phyloP scores from a whole-genome alignment of 2,113 vertebrate genomes.

The Serilophus lunatus region DNA sequence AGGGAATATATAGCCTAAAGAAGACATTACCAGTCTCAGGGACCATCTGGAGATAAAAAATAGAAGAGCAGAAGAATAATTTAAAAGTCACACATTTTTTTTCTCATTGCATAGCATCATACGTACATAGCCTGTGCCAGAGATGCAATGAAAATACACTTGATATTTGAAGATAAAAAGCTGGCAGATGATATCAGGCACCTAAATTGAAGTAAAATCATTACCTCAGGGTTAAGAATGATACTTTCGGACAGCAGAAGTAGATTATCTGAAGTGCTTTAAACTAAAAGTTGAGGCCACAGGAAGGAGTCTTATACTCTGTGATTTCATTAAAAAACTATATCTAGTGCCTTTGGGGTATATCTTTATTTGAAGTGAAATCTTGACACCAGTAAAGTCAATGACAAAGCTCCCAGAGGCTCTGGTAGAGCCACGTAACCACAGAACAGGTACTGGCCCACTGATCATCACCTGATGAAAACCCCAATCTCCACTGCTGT shows the following conservation, averaged over 20 bases:
- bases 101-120: not conserved
- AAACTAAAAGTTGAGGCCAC: not conserved
- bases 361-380: not conserved
- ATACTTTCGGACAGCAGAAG: not conserved
- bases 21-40: not conserved
- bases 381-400: not conserved
- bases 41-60: conserved; percentile 35
- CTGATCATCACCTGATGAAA: not conserved
- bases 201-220: not conserved
- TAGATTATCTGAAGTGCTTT: not conserved
- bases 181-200: not conserved
- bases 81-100: not conserved
- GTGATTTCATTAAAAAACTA: not conserved
- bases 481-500: not conserved
- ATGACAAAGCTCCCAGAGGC: not conserved
- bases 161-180: conserved; percentile 11
- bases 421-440: accelerated
- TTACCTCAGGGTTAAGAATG: not conserved
- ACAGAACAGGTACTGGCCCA: not conserved
- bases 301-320: not conserved
- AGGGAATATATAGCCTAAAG: not conserved
- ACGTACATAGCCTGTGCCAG: not conserved
- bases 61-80: conserved; percentile 3
- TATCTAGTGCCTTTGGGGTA: not conserved
- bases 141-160: not conserved